Base-by-base conservation (phyloP, 2,113 vertebrate species). In the Circaetus gallicus region DNA sequence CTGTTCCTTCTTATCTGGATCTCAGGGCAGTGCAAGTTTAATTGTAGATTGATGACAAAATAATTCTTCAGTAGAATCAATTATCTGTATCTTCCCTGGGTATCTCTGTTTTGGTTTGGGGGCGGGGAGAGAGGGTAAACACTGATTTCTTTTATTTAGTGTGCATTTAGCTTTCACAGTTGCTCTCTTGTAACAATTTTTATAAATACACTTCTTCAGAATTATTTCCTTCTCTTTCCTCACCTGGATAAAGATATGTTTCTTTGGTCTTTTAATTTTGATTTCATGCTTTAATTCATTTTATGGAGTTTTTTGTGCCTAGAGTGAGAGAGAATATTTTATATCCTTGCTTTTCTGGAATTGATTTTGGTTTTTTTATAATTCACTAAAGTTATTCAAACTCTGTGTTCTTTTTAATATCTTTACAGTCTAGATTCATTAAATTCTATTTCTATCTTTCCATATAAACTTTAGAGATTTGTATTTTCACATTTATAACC, bases 41-140 rank as follows among this genome's bases (percentile, higher is more conserved):
- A 59, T 76, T 96, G 89, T 45, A 74, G 71, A 67, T 47, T 40
- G 86, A 86, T 96, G 86, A 78, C 86, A 94, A 81, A 92, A 79
- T 88, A 94, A 82, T 92, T 84, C 76, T 52, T 76, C 58, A 34
- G 36, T 29, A 29, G 49, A 93, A 73, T 76, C 87, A 67, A 45
- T 50, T 93, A 34, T 66, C 43, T 83, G 0, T 88, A 45, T 90
- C 92, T 88, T 93, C 34, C 49, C n/a, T 81, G n/a, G 52, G 5
- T 91, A 34, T 67, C 53, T 95, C 49, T 85, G 55, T 1, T 85
- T 76, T 43, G 67, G 8, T 47, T 40, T 86, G 21, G 45, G 13
- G 34, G 29, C n/a, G 16, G 24, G 26, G 52, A 40, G n/a, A 80
- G 61, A 76, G 50, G 73, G 36, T 52, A 71, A 73, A 81, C 58